Base-by-base conservation (phyloP, 1,140 invertebrate genomes). In the Chironomus tepperi region DNA sequence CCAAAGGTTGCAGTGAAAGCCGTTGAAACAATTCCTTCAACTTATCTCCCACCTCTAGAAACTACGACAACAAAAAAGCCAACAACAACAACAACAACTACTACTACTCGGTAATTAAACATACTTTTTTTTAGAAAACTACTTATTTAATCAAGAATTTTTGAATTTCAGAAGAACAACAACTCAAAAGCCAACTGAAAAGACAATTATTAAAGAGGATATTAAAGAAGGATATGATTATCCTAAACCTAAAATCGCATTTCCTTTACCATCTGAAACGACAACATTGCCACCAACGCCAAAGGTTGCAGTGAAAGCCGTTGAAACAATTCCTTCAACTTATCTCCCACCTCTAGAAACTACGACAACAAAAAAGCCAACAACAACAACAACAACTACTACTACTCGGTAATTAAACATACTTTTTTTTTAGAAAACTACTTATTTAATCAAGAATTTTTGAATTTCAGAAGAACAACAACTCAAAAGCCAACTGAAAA, bases 241-340 rank as follows among this genome's bases (percentile, higher is more conserved):
- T 43, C 42, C 57, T 65, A 65, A 65, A n/a, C 57, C 57, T 5
- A 43, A 43, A 43, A 18, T 65, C n/a, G 7, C 57, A 65, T n/a
- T 18, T n/a, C 16, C 10, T 67, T 67, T 67, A 16, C 65, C 65
- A 67, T 16, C 65, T 16, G 64, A 65, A 65, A 67, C 65, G 57
- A 65, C 57, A 65, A 8, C 7, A 7, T 65, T 65, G 12, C 10
- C 12, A 65, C 57, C 57, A 65, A 67, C 65, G 2, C n/a, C 65
- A 3, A 67, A 16, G 18, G 65, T 18, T 67, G 5, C 65, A 16
- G 6, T 18, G 2, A 67, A 67, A 67, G 65, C 18, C 18, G 65
- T 16, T 67, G 1, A 2, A 7, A 12, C 65, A 7, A 3, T n/a
- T n/a, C n/a, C n/a, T n/a, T n/a, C n/a, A 8, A 8, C 5, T 18